A percentile compares a stretch with the other conserved stretches of the same genome.
Conservation (phyloP, 2,797 vertebrate species). For the Phalloptychus januarius region DNA sequence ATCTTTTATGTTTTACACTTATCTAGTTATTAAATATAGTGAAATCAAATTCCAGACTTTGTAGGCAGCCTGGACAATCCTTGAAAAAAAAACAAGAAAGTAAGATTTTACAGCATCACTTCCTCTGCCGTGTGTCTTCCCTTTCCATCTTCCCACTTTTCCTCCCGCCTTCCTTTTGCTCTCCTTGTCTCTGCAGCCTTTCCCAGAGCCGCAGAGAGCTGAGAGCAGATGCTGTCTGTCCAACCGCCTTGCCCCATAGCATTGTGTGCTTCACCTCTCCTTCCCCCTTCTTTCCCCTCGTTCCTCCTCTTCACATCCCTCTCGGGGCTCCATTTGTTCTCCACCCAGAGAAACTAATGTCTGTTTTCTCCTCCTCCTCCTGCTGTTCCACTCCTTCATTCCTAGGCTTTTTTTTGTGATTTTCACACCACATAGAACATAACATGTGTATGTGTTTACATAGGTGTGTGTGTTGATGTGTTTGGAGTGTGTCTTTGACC, state of each 20-base stretch:
- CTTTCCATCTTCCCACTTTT: conserved; percentile 37
- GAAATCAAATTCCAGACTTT: neutral
- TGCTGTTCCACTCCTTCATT: conserved; percentile 53
- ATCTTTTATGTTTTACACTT: neutral
- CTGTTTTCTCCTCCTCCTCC: conserved; percentile 67
- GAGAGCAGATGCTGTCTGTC: conserved; percentile 80
- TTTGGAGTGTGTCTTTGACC: conserved; percentile 60
- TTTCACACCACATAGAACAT: conserved; percentile 24
- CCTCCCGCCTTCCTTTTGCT: conserved; percentile 34
- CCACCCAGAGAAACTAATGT: conserved; percentile 71
- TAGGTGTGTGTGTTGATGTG: conserved; percentile 1
- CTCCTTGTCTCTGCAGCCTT: conserved; percentile 62
- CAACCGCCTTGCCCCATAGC: conserved; percentile 76
- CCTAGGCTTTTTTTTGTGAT: conserved; percentile 18
- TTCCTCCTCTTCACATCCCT: conserved; percentile 84
- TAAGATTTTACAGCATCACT: conserved; percentile 61
- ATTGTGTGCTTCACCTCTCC: conserved; percentile 84
- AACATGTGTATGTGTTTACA: conserved; percentile 5
- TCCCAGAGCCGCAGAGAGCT: conserved; percentile 72
- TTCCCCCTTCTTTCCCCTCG: conserved; percentile 67
- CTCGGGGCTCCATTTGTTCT: conserved; percentile 80
- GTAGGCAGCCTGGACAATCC: neutral
- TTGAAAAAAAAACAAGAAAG: neutral
- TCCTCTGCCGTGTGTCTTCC: conserved; percentile 8
- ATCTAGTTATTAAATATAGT: neutral